phyloP scores from a whole-genome alignment of 2,113 vertebrate species.

The Semnopithecus entellus region DNA sequence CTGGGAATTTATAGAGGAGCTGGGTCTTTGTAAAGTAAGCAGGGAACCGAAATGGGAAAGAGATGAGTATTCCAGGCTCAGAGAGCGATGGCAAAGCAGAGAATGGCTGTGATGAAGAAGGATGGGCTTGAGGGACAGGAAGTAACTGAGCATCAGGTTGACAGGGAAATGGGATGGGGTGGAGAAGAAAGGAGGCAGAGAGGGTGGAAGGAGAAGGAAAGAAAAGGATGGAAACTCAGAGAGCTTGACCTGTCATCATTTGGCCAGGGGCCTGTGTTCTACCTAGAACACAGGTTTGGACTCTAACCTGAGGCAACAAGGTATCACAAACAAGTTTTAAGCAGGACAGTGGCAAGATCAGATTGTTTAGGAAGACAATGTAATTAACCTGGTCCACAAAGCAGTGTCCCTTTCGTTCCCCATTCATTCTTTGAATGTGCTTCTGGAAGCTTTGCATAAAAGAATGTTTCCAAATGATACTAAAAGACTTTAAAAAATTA shows the following conservation, averaged over 20 bases:
- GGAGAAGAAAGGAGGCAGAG: neutral
- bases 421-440: fast-evolving
- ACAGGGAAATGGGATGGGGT: neutral
- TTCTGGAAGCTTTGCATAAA: neutral
- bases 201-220: too few relatives aligned
- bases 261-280: neutral
- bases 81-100: neutral
- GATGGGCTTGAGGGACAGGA: too few relatives aligned
- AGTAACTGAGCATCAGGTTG: neutral
- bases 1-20: neutral
- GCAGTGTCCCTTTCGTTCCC: neutral
- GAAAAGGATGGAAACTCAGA: too few relatives aligned
- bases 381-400: neutral
- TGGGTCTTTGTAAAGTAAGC: neutral
- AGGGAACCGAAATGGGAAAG: neutral
- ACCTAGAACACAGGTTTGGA: neutral
- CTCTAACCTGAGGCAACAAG: neutral
- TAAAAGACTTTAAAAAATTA: too few relatives aligned
- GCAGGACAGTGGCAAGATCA: neutral
- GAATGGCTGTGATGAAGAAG: neutral
- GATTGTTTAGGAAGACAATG: neutral
- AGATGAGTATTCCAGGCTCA: neutral
- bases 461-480: neutral
- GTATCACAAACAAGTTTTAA: neutral
- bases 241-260: fast-evolving